Evolutionary conservation across 2,888 invertebrate species (phyloP), one percentile per base, ranked within the genome.

Genomic region (Panzeria rudis): DNA sequence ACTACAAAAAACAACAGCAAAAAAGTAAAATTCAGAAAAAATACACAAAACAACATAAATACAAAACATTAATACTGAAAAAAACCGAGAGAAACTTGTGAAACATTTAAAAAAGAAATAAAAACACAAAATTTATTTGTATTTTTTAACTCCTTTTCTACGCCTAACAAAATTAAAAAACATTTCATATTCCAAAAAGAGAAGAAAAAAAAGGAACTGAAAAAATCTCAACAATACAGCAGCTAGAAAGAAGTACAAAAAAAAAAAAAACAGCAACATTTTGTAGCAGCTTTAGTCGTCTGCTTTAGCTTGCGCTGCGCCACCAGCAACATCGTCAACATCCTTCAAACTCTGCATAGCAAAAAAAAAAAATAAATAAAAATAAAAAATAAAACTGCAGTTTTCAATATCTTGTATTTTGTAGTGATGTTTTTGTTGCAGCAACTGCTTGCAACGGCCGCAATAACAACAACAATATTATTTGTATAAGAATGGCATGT

Each of bases 91-190:
- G 68, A 32, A 79, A 56, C 54, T 64, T 64, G 23, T 56, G 44
- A 71, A 79, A 72, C 23, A 72, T 62, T 44, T 44, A 61, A 72
- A 79, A 69, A 71, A 32, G 23, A 78, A 69, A 62, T 54, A 77
- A 78, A 83, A 11, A 64, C n/a, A 38, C 44, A 80, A 80, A 80
- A 73, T 20, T 66, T 44, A 47, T 73, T 77, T 72, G 59, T 59
- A 29, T 72, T 80, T 62, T 76, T 79, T 25, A 66, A 71, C 44
- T 76, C 62, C 50, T 52, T 80, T 62, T 66, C 38, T 61, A 64
- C 47, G 82, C 85, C 78, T 85, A 85, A 82, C 78, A 79, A 79
- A 71, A 64, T 82, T 85, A 47, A 20, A 56, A 50, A 44, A 64
- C 72, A 54, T 76, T 69, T 47, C 71, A 44, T 80, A 38, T 73